Percentiles rank a stretch among this genome's conserved stretches.
Evolutionary conservation across 2,888 invertebrate genomes (phyloP).

Genomic region (Hypena proboscidalis): DNA sequence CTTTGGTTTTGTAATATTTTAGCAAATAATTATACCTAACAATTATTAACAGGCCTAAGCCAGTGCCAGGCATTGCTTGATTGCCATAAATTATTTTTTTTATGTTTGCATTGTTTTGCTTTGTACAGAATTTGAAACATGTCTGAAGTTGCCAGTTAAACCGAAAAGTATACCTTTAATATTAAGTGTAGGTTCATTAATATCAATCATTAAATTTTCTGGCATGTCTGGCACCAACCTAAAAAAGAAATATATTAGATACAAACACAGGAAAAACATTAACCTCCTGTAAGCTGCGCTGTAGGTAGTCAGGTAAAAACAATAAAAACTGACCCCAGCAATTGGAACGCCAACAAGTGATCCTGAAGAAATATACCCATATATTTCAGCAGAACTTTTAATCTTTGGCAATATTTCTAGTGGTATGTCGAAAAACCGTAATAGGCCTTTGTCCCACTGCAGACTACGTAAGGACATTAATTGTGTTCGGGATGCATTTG

Average conservation of each 20-base stretch:
- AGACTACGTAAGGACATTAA: slow-evolving; percentile 96
- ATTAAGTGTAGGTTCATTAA: no score
- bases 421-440: slow-evolving; percentile 95
- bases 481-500: slow-evolving; percentile 98
- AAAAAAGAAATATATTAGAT: slow-evolving; percentile 9
- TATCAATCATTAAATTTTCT: no score
- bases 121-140: no score
- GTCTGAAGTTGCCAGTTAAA: no score
- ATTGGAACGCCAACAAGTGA: slow-evolving; percentile 93
- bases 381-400: slow-evolving; percentile 96
- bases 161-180: no score
- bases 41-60: no score
- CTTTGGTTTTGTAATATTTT: no score
- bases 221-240: slow-evolving; percentile 5
- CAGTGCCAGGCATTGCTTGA: no score
- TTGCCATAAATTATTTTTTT: no score
- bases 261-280: slow-evolving; percentile 37
- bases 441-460: slow-evolving; percentile 95
- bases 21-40: no score
- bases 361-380: slow-evolving; percentile 91
- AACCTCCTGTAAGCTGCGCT: slow-evolving; percentile 32
- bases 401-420: slow-evolving; percentile 94
- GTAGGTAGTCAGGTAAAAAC: slow-evolving; percentile 26
- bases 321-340: slow-evolving; percentile 89
- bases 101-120: no score